These are phyloP conservation scores for Heliornis fulica DNA, from an alignment of 2,113 vertebrate species.

Conservation along the genomic window DNA sequence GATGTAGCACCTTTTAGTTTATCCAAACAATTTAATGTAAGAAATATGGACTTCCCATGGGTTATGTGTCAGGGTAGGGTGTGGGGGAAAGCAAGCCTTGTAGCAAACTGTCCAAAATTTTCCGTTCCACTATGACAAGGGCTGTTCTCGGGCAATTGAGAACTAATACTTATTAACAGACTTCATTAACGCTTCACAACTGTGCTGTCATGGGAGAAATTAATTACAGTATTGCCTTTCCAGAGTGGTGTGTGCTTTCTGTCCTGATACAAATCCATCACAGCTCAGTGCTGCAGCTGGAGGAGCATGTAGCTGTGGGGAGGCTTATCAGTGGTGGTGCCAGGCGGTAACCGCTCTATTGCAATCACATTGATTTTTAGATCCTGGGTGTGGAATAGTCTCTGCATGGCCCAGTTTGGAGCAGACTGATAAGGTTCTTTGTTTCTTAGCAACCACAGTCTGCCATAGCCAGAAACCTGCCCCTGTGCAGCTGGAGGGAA, in stretches of 20 bases:
- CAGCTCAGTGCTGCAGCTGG: background rate
- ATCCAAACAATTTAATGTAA: background rate
- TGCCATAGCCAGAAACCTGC: background rate
- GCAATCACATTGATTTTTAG: slow-evolving; percentile 49
- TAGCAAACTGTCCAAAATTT: background rate
- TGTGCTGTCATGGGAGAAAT: background rate
- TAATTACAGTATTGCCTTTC: background rate
- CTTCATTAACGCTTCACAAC: background rate
- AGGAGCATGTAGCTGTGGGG: background rate
- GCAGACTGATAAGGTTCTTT: slow-evolving; percentile 45
- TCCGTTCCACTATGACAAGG: background rate
- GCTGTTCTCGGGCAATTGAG: background rate
- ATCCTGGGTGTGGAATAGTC: slow-evolving; percentile 37
- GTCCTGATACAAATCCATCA: background rate
- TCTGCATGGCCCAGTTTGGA: background rate
- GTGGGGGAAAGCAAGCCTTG: too few species aligned
- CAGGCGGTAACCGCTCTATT: background rate
- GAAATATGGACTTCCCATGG: background rate
- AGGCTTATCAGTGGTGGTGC: slow-evolving; percentile 31
- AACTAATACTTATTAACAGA: background rate
- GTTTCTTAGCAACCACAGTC: slow-evolving; percentile 60
- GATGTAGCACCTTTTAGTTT: fast-evolving
- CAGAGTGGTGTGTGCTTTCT: background rate
- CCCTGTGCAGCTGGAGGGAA: slow-evolving; percentile 12
- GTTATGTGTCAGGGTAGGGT: too few species aligned